Evolutionary conservation across 2,888 invertebrate species (phyloP).

Genomic region (Leucophenga montana): DNA sequence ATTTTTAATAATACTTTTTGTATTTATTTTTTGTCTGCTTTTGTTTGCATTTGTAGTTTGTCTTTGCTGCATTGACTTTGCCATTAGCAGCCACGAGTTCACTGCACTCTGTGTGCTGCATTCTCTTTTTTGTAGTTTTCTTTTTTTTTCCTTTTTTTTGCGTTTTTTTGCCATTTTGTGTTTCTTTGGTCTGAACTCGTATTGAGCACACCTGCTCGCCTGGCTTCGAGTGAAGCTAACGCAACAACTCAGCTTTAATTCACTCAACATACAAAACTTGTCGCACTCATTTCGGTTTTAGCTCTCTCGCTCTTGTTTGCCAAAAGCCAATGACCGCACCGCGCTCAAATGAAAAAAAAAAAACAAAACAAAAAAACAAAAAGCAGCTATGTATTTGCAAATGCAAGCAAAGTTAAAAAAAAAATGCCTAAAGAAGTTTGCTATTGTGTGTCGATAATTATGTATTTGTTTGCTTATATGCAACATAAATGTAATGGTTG

Average conservation of each 20-base stretch:
- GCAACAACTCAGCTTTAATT: conserved; percentile 1
- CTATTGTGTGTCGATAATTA: conserved; percentile 48
- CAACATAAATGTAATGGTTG: conserved; percentile 8
- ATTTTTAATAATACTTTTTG: conserved; percentile 18
- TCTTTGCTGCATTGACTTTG: conserved; percentile 21
- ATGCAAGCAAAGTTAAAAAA: background rate
- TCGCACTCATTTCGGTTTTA: conserved; percentile 35
- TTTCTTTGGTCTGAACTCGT: conserved; percentile 25
- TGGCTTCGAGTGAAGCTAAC: background rate
- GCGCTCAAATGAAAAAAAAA: conserved; percentile 27
- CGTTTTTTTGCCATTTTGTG: conserved; percentile 16
- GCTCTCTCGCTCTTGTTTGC: conserved; percentile 24
- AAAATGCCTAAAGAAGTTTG: conserved; percentile 46
- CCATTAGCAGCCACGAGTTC: conserved; percentile 40
- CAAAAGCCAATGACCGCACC: conserved; percentile 63
- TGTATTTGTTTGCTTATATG: conserved; percentile 24
- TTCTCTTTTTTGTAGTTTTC: background rate
- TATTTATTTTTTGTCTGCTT: conserved; percentile 45
- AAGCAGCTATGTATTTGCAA: conserved; percentile 28
- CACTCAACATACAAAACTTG: conserved; percentile 29
- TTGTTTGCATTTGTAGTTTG: conserved; percentile 12
- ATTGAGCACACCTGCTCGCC: conserved; percentile 23
- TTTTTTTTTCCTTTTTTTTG: conserved; percentile 9
- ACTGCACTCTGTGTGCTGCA: conserved; percentile 45
- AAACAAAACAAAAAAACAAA: background rate